Evolutionary conservation across 2,797 vertebrate genomes (phyloP).

Genomic region (Eulemur rubriventer): DNA sequence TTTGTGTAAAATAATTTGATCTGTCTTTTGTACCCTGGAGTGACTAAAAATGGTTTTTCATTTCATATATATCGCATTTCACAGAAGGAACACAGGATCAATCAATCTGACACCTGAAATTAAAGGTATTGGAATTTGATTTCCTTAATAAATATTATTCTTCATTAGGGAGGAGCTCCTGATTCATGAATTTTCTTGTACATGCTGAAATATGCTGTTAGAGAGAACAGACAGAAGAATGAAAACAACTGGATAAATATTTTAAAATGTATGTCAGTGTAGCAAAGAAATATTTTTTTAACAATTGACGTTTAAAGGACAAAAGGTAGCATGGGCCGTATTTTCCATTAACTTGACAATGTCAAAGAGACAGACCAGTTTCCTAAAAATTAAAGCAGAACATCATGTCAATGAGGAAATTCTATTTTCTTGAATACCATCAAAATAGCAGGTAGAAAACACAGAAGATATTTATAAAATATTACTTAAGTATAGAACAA

Average conservation of each 20-base stretch:
- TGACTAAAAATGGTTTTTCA: not conserved
- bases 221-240: not conserved
- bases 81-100: slow-evolving; percentile 23
- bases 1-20: slow-evolving; percentile 26
- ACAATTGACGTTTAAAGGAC: slow-evolving; percentile 55
- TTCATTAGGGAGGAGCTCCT: not conserved
- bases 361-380: slow-evolving; percentile 17
- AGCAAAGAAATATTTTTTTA: slow-evolving; percentile 38
- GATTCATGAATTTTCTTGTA: not conserved
- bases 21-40: not conserved
- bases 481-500: slow-evolving; percentile 16
- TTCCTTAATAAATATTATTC: slow-evolving; percentile 47
- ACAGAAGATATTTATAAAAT: not conserved
- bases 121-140: slow-evolving; percentile 4
- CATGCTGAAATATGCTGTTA: not conserved
- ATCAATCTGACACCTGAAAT: slow-evolving; percentile 12
- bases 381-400: not conserved
- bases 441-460: not conserved
- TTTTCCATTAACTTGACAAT: slow-evolving; percentile 54
- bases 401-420: not conserved
- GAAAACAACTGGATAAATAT: slow-evolving; percentile 2
- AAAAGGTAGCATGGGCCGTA: slow-evolving; percentile 10
- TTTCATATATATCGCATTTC: slow-evolving; percentile 44
- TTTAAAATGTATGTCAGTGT: not conserved
- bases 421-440: not conserved